Evolutionary conservation across 2,797 vertebrate genomes (phyloP).

Genomic region (Toxotes lorentzi): DNA sequence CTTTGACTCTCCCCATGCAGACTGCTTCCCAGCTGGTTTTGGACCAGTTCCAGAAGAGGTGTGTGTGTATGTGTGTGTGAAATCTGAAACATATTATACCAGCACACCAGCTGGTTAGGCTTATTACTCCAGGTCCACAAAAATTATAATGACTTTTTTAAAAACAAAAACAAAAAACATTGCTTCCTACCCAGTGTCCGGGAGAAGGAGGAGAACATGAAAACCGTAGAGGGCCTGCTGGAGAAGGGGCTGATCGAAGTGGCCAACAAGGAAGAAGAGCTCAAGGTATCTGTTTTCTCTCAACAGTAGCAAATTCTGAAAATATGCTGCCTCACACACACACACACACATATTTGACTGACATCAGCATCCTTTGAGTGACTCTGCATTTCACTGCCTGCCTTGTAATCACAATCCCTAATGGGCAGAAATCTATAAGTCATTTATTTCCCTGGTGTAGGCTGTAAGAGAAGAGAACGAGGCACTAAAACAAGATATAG

Average conservation of each 20-base stretch:
- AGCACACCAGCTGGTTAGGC: slow-evolving; percentile 1
- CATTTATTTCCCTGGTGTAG: slow-evolving; percentile 78
- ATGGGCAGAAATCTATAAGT: slow-evolving; percentile 14
- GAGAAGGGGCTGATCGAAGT: slow-evolving; percentile 95
- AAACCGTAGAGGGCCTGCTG: slow-evolving; percentile 92
- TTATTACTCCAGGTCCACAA: neutral
- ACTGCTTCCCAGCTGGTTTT: slow-evolving; percentile 83
- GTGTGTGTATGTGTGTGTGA: slow-evolving; percentile 54
- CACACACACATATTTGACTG: neutral
- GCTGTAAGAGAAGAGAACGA: slow-evolving; percentile 87
- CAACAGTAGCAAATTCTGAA: neutral
- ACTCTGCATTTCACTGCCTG: slow-evolving; percentile 33
- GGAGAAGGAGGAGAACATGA: slow-evolving; percentile 95
- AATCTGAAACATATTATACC: slow-evolving; percentile 28
- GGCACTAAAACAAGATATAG: slow-evolving; percentile 87
- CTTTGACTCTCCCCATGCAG: slow-evolving; percentile 57
- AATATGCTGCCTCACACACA: slow-evolving; percentile 12
- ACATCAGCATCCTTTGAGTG: slow-evolving; percentile 19
- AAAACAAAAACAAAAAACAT: neutral
- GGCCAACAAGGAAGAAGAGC: slow-evolving; percentile 94
- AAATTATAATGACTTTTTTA: neutral
- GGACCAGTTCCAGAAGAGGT: slow-evolving; percentile 96
- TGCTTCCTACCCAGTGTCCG: slow-evolving; percentile 82
- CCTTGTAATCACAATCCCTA: slow-evolving; percentile 44
- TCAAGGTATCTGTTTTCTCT: slow-evolving; percentile 85